Evolutionary conservation across 2,113 vertebrate genomes (phyloP).

Genomic region (Tachysurus vachellii): DNA sequence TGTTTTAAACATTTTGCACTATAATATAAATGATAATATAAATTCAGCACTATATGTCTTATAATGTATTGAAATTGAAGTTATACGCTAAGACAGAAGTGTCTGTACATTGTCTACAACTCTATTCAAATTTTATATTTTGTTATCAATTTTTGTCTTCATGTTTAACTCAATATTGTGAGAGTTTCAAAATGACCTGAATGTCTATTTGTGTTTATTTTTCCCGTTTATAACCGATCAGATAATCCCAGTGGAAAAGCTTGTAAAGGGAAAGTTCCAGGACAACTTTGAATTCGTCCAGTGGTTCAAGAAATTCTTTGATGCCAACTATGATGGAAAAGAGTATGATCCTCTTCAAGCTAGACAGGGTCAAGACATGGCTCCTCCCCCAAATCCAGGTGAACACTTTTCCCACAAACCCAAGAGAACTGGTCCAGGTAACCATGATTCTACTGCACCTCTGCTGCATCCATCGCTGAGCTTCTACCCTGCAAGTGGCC

Average conservation of each 20-base stretch:
- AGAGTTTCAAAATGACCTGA: neutral
- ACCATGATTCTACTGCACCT: constrained; percentile 61
- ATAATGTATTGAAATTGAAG: neutral
- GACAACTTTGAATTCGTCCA: constrained; percentile 99
- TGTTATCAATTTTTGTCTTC: neutral
- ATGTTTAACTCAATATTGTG: neutral
- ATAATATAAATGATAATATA: too few species aligned
- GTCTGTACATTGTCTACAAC: too few species aligned
- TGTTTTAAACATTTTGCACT: neutral
- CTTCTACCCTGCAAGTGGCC: constrained; percentile 69
- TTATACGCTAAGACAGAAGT: too few species aligned
- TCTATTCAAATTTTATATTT: neutral
- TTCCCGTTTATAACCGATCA: constrained; percentile 61
- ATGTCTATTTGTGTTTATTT: constrained; percentile 3
- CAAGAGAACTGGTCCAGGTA: constrained; percentile 95
- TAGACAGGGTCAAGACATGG: constrained; percentile 92
- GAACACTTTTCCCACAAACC: constrained; percentile 97
- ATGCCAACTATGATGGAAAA: constrained; percentile 98
- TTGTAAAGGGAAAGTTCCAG: constrained; percentile 98
- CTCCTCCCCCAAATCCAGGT: constrained; percentile 92
- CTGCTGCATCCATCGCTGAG: constrained; percentile 69
- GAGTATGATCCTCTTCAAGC: constrained; percentile 93
- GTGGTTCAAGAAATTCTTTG: constrained; percentile 99
- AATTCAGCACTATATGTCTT: neutral
- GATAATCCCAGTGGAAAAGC: constrained; percentile 95